Conservation (phyloP, 2,888 invertebrate species). For the Tuberolachnus salignus region DNA sequence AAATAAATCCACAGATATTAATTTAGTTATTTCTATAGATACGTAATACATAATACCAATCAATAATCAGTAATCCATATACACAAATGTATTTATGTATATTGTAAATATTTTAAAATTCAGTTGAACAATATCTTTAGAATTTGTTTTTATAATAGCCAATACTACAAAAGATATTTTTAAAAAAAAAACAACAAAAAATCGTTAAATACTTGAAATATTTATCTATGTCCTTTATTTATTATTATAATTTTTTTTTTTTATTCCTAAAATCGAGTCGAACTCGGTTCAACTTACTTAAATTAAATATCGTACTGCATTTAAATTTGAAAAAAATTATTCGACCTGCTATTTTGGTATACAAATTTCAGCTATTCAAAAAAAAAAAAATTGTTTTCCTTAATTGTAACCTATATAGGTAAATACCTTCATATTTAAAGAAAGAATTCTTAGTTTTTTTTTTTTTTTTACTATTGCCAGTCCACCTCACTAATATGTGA, state of each 20-base stretch:
- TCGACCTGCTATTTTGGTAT: conserved; percentile 18
- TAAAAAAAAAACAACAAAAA: no score
- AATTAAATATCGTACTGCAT: neutral
- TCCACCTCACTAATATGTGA: neutral
- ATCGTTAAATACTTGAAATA: neutral
- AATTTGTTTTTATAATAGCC: conserved; percentile 23
- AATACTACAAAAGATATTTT: no score
- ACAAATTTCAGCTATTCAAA: neutral
- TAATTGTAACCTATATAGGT: no score
- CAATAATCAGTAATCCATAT: no score
- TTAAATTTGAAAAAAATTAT: conserved; percentile 14
- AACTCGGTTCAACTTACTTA: no score
- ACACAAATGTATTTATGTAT: no score
- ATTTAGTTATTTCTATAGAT: no score
- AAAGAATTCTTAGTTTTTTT: neutral
- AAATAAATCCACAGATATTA: no score
- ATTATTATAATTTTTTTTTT: no score
- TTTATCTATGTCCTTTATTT: neutral
- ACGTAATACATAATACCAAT: no score
- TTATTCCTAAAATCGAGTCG: neutral
- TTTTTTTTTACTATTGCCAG: neutral
- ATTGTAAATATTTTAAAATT: neutral
- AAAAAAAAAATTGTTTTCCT: neutral
- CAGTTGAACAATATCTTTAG: conserved; percentile 31
- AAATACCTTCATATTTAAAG: neutral